These are phyloP conservation scores for Hippasteria phrygiana DNA, from an alignment of 53 echinoderm and acorn worm species.

Conservation along the genomic window DNA sequence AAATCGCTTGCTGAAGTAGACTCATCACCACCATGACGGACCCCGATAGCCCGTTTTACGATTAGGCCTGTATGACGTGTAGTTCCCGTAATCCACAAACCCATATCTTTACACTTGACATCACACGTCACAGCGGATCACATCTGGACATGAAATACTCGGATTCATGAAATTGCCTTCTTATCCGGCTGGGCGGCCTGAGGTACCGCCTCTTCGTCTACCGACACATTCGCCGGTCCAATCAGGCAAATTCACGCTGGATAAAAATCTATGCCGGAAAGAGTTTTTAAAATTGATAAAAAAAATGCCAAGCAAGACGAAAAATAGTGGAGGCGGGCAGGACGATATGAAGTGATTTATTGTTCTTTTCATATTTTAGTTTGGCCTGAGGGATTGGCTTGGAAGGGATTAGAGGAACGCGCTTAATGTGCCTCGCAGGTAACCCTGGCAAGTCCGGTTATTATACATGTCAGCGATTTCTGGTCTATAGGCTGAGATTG, in stretches of 20 bases:
- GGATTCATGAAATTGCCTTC: slow-evolving; percentile 52
- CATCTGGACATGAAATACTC: slow-evolving; percentile 54
- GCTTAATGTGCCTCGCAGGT: slow-evolving; percentile 33
- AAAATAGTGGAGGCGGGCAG: background rate
- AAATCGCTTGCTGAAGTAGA: no score
- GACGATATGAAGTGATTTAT: slow-evolving; percentile 1
- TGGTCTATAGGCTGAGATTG: slow-evolving; percentile 14
- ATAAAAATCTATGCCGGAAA: slow-evolving; percentile 48
- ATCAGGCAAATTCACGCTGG: slow-evolving; percentile 30
- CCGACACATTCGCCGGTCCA: slow-evolving; percentile 56
- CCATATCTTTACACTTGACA: slow-evolving; percentile 62
- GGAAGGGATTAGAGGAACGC: slow-evolving; percentile 15
- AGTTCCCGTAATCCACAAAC: slow-evolving; percentile 43
- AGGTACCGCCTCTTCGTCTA: slow-evolving; percentile 28
- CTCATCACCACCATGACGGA: background rate
- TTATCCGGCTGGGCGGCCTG: background rate
- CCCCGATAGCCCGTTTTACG: background rate
- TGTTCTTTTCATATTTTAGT: slow-evolving; percentile 22
- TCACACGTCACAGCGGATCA: slow-evolving; percentile 60
- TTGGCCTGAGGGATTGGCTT: slow-evolving; percentile 15
- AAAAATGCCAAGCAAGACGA: background rate
- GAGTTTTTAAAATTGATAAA: slow-evolving; percentile 60
- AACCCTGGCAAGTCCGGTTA: slow-evolving; percentile 9
- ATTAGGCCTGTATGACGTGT: slow-evolving; percentile 30
- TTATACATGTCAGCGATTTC: slow-evolving; percentile 22